These are phyloP conservation scores for Hydrozoanthus gracilis DNA, from an alignment of 92 coral and sea anemone species.

Conservation along the genomic window DNA sequence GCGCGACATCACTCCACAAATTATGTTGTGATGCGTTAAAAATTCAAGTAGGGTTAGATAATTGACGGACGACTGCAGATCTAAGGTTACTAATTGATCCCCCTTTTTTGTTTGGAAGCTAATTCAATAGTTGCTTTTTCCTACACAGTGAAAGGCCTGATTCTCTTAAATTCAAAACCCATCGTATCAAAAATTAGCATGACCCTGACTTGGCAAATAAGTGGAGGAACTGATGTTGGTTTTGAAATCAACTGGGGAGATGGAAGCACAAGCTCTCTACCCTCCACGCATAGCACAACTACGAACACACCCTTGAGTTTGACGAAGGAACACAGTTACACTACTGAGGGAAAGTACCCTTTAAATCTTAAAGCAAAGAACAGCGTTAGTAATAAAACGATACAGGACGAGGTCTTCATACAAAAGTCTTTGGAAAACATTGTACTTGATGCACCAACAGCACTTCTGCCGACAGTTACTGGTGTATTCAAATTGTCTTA, in stretches of 20 bases:
- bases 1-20: too few species aligned
- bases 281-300: neutral
- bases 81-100: too few species aligned
- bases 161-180: neutral
- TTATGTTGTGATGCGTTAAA: too few species aligned
- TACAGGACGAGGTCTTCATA: neutral
- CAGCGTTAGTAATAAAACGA: neutral
- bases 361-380: neutral
- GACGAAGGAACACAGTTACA: neutral
- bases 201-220: neutral
- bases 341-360: neutral
- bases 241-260: conserved; percentile 38
- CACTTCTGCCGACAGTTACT: neutral
- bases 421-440: conserved; percentile 25
- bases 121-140: too few species aligned
- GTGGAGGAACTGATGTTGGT: conserved; percentile 24
- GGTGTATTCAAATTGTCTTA: conserved; percentile 30
- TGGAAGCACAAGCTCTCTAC: neutral
- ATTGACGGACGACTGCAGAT: too few species aligned
- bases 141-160: conserved; percentile 24
- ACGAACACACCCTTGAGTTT: neutral
- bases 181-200: neutral
- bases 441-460: conserved; percentile 5
- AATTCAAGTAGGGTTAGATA: too few species aligned
- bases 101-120: too few species aligned